Evolutionary conservation across 2,113 vertebrate genomes (phyloP), one percentile per base, ranked within the genome.

Genomic region (Ceyx cyanopectus): DNA sequence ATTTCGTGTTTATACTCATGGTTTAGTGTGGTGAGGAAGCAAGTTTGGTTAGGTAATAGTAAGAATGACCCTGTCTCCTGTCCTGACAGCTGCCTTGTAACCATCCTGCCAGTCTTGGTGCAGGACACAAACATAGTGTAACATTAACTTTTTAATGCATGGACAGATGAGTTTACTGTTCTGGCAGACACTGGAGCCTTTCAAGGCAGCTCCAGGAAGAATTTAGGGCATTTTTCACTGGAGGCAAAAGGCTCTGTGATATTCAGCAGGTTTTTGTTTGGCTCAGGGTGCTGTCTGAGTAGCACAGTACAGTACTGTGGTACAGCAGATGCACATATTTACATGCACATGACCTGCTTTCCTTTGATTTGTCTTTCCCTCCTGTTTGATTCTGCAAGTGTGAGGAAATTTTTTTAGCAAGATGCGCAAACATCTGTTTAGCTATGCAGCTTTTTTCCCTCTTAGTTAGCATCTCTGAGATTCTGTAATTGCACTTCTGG

Each of bases 401-500:
- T 81, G 85, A 67, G 79, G 82, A 83, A 76, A n/a, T 81, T 87
- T 93, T 93, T 96, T 90, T 91, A 94, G 76, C 81, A 86, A 89
- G 87, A 90, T 88, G 60, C 56, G 75, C 48, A 89, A 87, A 67
- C 89, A 91, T 95, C 89, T 93, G 95, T 96, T 96, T 94, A 92
- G 87, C 68, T 93, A 11, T 91, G 84, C 87, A 87, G 63, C 51
- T 93, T 96, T 96, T 96, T 92, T 91, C 80, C 43, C 75, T 94
- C 94, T 93, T 95, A 91, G 62, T 82, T 96, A 89, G 92, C 96
- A 96, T 92, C 89, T 96, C 76, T 92, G 74, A 85, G 87, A 77
- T 89, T 53, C 84, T 93, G 89, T 93, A 96, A 96, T 96, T 95
- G 77, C 56, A 74, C 91, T 93, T 91, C 75, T 89, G 92, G 75